Base-by-base conservation (phyloP, 1,140 invertebrate genomes). In the Penaeus indicus region DNA sequence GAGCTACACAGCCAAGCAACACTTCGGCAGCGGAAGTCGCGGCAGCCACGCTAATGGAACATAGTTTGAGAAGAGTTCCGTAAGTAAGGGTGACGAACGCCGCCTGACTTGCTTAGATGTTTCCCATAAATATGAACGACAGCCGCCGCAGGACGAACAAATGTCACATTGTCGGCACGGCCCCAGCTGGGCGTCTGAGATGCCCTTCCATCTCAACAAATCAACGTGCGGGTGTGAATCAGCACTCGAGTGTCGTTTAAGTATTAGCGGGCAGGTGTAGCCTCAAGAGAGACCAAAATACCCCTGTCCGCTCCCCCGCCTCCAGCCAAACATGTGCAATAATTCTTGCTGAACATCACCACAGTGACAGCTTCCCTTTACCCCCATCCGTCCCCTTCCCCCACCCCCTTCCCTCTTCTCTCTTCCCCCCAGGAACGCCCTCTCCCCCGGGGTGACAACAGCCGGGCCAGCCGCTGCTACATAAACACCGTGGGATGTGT, bases 341-440 rank as follows among this genome's bases (percentile, higher is more conserved):
- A 88, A 88, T 88, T 88, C 86, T 88, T 88, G 79, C 75, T 88
- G 62, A 88, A 88, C 86, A 88, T 88, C 86, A 88, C 79, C 86
- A 75, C 27, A 47, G 80, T 88, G 86, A 88, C 86, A 88, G 79
- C 80, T 88, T 62, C 47, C 79, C 80, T 38, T 62, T 77, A 25
- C 60, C 85, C 38, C 11, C 62, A 75, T n/a, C 42, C 47, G 21
- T 54, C 63, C 27, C 64, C 5, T 54, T 2, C n/a, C 21, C 47
- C 27, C n/a, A 1, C 42, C n/a, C 42, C 13, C 22, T 42, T 18
- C 85, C 16, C 67, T n/a, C 11, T 27, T 22, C 47, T 27, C 61
- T 21, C 32, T 67, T 5, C 7, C 47, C 47, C 77, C 62, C 77
- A n/a, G 62, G 78, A 80, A 60, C 47, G 11, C 47, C 42, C 42